Base-by-base conservation (phyloP, 1,140 invertebrate species). In the Megathymus violae region DNA sequence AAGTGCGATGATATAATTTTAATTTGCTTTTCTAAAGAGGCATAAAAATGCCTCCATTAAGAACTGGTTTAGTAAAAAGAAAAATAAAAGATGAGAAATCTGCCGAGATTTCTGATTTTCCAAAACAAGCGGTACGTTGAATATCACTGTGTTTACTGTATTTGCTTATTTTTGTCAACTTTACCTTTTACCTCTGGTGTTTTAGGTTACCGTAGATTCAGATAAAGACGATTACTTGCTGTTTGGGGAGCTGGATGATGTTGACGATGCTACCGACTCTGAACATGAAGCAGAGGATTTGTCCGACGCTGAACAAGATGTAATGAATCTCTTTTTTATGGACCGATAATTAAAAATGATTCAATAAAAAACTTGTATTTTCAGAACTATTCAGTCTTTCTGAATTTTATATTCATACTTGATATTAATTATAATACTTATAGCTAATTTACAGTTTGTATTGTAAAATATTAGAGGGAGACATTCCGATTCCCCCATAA, bases 41-140 rank as follows among this genome's bases (percentile, higher is more conserved):
- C 38, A 40, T 34, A 46, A 86, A 72, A 78, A 89, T 89, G 87
- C 87, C 87, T 10, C 87, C 87, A n/a, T 88, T 78, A 56, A 75
- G 68, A 71, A 54, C 68, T 43, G 87, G 85, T 11, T 80, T 87
- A 41, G 48, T 83, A 14, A 89, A 89, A 77, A 78, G 83, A 51
- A 89, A 88, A 75, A 64, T 77, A 19, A 60, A 31, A 44, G 64
- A 62, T 16, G 69, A 69, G 6, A 59, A 67, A 34, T 59, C 50
- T 16, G 19, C 65, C 2, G 67, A 76, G 19, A 7, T 50, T 15
- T 38, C 66, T 31, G 56, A 46, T 31, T 38, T 11, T 40, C 6
- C 14, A 31, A 48, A 66, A 44, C 44, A 71, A 25, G 59, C 40
- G 51, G 62, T 61, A 14, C 27, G 62, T 2, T 22, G 19, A 22